Evolutionary conservation across 2,797 vertebrate genomes (phyloP), one percentile per base, ranked within the genome.

Genomic region (Eremophila alpestris): DNA sequence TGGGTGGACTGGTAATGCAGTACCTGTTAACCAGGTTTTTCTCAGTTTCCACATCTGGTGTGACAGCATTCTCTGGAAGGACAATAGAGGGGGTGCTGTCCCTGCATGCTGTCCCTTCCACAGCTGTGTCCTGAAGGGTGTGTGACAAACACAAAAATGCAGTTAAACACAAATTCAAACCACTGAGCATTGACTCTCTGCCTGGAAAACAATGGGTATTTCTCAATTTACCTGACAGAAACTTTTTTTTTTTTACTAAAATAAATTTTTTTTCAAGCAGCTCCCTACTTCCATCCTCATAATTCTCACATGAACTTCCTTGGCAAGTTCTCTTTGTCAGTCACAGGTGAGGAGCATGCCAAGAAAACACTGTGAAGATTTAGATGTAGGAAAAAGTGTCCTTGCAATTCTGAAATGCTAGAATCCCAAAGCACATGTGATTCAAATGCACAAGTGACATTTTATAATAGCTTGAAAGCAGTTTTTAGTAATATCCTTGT

Each of bases 11-110:
- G n/a, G 3, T 48, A 77, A 64, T 30, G 19, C 16, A 65, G 64
- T 98, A 99, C 99, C 99, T 99, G 97, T 97, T 93, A 92, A 98
- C 97, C 71, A 98, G 98, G n/a, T 98, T 97, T 83, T 97, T 97
- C 82, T 97, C 97, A 30, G 96, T 96, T 64, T 99, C 98, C 96
- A 96, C 97, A 73, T 98, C 98, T 52, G 97, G 52, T 5, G 92
- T 81, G 81, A 93, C 86, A 80, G 97, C 97, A 97, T 98, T 98
- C 96, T 98, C 98, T 40, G 98, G 99, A 93, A 99, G 98, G 92
- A 99, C 94, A 52, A 99, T 99, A 46, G 98, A 97, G 73, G 99
- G 99, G 60, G 98, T 96, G 8, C 96, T 96, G 38, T 38, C 38
- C 38, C 38, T 38, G 56, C 97, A 96, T 16, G 97, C 82, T 97